A percentile compares a stretch with the other conserved stretches of the same genome.
Conservation (phyloP, 2,797 vertebrate species). For the Liparis tanakae region DNA sequence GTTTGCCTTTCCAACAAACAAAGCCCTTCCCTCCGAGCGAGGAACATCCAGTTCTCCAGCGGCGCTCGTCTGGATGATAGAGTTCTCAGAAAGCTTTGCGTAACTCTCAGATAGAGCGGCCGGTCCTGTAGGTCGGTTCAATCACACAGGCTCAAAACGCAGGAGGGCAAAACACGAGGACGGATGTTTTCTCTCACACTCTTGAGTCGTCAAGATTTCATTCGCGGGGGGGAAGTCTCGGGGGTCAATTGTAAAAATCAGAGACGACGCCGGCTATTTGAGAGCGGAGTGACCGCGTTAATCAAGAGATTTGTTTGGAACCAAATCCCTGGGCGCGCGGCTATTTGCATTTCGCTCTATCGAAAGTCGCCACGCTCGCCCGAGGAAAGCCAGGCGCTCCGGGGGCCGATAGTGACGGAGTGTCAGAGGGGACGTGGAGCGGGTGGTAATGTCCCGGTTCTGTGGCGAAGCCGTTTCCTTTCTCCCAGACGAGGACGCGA, state of each 20-base stretch:
- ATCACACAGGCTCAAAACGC: slow-evolving; percentile 10
- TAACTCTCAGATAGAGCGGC: slow-evolving; percentile 34
- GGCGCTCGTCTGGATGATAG: slow-evolving; percentile 32
- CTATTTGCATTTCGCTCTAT: slow-evolving; percentile 61
- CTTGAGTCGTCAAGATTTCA: background rate
- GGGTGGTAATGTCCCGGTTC: slow-evolving; percentile 52
- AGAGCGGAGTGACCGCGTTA: slow-evolving; percentile 24
- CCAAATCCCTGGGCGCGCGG: slow-evolving; percentile 1
- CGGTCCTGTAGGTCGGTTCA: slow-evolving; percentile 16
- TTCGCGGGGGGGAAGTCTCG: slow-evolving; percentile 24
- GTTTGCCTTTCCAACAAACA: slow-evolving; percentile 73
- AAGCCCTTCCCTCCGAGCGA: slow-evolving; percentile 53
- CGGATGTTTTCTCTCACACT: background rate
- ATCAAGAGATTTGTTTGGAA: slow-evolving; percentile 60
- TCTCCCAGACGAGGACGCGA: slow-evolving; percentile 37
- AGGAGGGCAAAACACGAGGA: slow-evolving; percentile 16
- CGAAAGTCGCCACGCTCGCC: slow-evolving; percentile 23
- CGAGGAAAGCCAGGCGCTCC: slow-evolving; percentile 51
- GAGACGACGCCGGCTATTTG: slow-evolving; percentile 33
- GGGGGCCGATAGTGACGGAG: slow-evolving; percentile 34
- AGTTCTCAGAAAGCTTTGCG: slow-evolving; percentile 50
- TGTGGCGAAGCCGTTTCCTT: slow-evolving; percentile 43
- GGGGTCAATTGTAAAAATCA: slow-evolving; percentile 25
- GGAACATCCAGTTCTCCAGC: slow-evolving; percentile 47
- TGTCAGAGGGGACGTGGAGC: slow-evolving; percentile 45